These are phyloP conservation scores for Sylvia borin DNA, from an alignment of 2,797 vertebrate species.

Conservation along the genomic window DNA sequence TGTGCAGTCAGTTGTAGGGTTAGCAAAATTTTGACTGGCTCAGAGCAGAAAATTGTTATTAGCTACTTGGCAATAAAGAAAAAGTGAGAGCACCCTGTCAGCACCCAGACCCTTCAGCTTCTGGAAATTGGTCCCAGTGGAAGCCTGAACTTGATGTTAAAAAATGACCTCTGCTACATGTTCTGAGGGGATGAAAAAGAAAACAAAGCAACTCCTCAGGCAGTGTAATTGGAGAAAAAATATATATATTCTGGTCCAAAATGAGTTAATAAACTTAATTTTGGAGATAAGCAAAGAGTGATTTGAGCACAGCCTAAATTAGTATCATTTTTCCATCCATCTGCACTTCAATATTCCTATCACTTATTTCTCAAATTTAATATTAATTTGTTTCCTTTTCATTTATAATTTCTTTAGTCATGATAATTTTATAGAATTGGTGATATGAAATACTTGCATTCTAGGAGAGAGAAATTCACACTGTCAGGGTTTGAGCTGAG, in stretches of 20 bases:
- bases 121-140: constrained; percentile 26
- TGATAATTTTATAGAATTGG: neutral
- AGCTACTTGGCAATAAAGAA: neutral
- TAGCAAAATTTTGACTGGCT: neutral
- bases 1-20: neutral
- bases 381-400: neutral
- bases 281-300: neutral
- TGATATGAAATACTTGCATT: neutral
- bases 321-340: neutral
- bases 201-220: neutral
- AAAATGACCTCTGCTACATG: neutral
- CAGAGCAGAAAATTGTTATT: neutral
- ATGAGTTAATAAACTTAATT: neutral
- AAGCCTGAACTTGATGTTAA: neutral
- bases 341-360: neutral
- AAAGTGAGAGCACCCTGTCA: neutral
- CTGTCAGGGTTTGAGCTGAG: neutral
- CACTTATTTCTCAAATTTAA: neutral
- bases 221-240: neutral
- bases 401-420: neutral
- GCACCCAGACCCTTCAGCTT: neutral
- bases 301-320: neutral
- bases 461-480: neutral
- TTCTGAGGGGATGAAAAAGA: neutral
- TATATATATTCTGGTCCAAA: neutral